Conservation (phyloP, 2,888 invertebrate species). For the Sclerodermus sp. region DNA sequence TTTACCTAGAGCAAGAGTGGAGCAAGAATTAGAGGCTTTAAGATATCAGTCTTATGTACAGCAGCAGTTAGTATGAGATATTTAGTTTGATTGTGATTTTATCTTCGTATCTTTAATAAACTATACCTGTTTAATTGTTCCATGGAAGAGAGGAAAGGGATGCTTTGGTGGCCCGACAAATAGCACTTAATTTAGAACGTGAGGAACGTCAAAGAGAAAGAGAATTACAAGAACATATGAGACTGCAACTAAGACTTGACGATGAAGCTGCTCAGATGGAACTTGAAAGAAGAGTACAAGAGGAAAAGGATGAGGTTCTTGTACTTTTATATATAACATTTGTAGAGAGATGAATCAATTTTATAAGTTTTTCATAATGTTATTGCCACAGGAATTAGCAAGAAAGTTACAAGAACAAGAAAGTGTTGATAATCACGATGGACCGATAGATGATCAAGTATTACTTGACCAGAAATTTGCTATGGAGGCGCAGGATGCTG, state of each 20-base stretch:
- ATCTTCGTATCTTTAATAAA: neutral
- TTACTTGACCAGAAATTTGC: slow-evolving; percentile 67
- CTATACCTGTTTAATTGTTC: slow-evolving; percentile 7
- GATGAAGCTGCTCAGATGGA: slow-evolving; percentile 56
- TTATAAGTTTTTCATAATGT: neutral
- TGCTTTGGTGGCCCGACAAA: slow-evolving; percentile 66
- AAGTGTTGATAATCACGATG: slow-evolving; percentile 61
- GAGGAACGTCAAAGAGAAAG: slow-evolving; percentile 62
- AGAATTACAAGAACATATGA: slow-evolving; percentile 60
- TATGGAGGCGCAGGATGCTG: slow-evolving; percentile 79
- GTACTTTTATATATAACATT: too few species aligned
- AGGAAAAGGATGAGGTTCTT: slow-evolving; percentile 74
- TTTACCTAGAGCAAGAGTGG: slow-evolving; percentile 73
- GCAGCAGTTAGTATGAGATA: slow-evolving; percentile 64
- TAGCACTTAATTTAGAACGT: slow-evolving; percentile 68
- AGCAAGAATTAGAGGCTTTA: slow-evolving; percentile 70
- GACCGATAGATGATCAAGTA: slow-evolving; percentile 43
- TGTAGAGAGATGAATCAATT: neutral
- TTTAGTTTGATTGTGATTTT: neutral
- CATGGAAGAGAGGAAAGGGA: slow-evolving; percentile 70
- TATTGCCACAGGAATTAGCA: slow-evolving; percentile 67
- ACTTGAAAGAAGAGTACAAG: slow-evolving; percentile 67
- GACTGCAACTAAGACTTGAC: slow-evolving; percentile 50
- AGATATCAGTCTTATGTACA: slow-evolving; percentile 64
- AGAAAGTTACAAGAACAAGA: slow-evolving; percentile 73